Evolutionary conservation across 2,888 invertebrate genomes (phyloP).

Genomic region (Hofmannophila pseudospretella): DNA sequence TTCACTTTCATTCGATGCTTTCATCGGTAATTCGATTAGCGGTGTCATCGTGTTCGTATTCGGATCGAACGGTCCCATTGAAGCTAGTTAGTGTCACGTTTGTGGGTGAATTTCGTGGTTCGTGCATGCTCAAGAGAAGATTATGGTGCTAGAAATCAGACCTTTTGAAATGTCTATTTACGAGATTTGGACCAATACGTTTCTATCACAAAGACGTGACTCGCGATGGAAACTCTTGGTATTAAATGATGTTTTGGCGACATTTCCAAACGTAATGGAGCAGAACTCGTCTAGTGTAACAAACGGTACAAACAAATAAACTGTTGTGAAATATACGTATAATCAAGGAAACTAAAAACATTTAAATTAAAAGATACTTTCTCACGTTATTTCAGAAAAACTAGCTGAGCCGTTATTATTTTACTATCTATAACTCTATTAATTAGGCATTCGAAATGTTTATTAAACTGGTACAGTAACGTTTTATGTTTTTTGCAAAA

Average conservation of each 20-base stretch:
- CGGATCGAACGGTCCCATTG: slow-evolving; percentile 30
- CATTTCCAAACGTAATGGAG: too few relatives aligned
- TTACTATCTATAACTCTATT: too few relatives aligned
- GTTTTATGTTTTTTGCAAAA: slow-evolving; percentile 13
- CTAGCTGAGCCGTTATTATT: too few relatives aligned
- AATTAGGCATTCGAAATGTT: too few relatives aligned
- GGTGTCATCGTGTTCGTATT: slow-evolving; percentile 34
- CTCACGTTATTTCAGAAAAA: too few relatives aligned
- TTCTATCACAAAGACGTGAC: slow-evolving; percentile 7
- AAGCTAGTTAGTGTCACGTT: slow-evolving; percentile 29
- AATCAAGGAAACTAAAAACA: too few relatives aligned
- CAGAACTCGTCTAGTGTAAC: too few relatives aligned
- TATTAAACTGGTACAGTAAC: too few relatives aligned
- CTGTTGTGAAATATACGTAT: too few relatives aligned
- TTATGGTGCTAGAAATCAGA: slow-evolving; percentile 15
- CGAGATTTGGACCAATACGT: slow-evolving; percentile 3
- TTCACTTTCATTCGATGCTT: slow-evolving; percentile 29
- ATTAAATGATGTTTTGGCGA: too few relatives aligned
- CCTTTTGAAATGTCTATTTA: slow-evolving; percentile 14
- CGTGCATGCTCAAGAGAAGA: slow-evolving; percentile 31
- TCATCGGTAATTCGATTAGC: slow-evolving; percentile 43
- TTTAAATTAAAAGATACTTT: too few relatives aligned
- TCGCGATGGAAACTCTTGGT: background rate
- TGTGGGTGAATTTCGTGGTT: slow-evolving; percentile 33
- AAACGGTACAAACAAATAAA: too few relatives aligned